A percentile compares a stretch with the other conserved stretches of the same genome.
phyloP scores from a whole-genome alignment of 2,797 vertebrate species.

The Babyrousa celebensis region DNA sequence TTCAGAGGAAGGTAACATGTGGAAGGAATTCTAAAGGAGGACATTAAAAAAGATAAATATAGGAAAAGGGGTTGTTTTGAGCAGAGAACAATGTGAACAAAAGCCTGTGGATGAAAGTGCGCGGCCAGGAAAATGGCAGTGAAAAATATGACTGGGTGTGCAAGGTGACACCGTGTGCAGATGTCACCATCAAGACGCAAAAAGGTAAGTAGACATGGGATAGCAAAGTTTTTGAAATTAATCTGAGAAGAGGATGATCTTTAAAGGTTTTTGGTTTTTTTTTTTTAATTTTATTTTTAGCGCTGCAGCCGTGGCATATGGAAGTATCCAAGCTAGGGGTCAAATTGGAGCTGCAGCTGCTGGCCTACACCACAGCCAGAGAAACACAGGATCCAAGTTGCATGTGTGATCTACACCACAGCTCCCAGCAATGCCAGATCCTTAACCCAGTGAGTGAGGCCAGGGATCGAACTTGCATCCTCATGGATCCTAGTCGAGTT shows the following conservation, averaged over 20 bases:
- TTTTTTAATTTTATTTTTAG: no score
- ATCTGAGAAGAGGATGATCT: conserved; percentile 12
- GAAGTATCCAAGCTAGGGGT: no score
- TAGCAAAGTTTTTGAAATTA: conserved; percentile 59
- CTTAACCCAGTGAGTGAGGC: no score
- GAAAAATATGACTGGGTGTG: background rate
- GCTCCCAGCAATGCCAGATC: no score
- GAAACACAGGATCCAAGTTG: no score
- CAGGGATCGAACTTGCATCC: no score
- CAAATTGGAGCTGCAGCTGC: no score
- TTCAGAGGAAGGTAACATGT: background rate
- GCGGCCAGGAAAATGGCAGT: background rate
- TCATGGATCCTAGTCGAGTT: no score
- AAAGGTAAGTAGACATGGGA: background rate
- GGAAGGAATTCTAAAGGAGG: background rate
- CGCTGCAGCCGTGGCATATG: no score
- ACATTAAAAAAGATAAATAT: background rate
- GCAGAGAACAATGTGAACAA: background rate
- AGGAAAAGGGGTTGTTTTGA: background rate
- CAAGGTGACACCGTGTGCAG: background rate
- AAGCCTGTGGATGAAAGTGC: background rate
- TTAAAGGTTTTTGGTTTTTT: background rate
- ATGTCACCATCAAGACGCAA: background rate
- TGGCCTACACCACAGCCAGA: no score
- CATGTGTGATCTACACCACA: no score